Conservation (phyloP, 2,888 invertebrate species). For the Cephonodes hylas region DNA sequence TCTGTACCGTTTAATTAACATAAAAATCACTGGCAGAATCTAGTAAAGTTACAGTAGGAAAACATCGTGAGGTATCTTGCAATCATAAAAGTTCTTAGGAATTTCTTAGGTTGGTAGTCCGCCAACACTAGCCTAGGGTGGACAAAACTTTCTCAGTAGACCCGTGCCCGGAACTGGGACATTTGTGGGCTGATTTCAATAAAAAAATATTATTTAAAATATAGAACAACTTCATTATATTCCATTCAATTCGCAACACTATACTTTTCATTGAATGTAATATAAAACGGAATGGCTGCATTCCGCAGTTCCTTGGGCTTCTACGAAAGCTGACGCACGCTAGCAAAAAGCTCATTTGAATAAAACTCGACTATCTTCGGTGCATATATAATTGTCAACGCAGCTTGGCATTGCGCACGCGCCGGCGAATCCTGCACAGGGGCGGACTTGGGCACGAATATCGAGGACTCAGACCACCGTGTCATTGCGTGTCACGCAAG, state of each 20-base stretch:
- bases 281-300: conserved; percentile 29
- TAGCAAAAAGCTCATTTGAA: conserved; percentile 60
- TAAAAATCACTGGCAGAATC: too few species aligned
- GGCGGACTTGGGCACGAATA: neutral
- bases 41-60: too few species aligned
- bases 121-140: too few species aligned
- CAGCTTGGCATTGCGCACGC: conserved; percentile 40
- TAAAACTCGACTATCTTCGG: conserved; percentile 46
- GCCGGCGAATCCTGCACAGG: conserved; percentile 16
- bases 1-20: too few species aligned
- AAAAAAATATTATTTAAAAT: too few species aligned
- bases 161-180: too few species aligned
- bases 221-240: neutral
- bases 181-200: too few species aligned
- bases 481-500: neutral
- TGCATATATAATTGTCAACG: conserved; percentile 54
- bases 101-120: too few species aligned
- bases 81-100: too few species aligned
- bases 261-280: conserved; percentile 28
- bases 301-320: conserved; percentile 13
- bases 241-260: neutral
- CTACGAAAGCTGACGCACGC: conserved; percentile 42
- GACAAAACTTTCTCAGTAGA: too few species aligned
- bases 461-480: neutral
- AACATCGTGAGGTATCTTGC: too few species aligned